Conservation (phyloP, 1,140 invertebrate species). For the Meloidogyne hapla region DNA sequence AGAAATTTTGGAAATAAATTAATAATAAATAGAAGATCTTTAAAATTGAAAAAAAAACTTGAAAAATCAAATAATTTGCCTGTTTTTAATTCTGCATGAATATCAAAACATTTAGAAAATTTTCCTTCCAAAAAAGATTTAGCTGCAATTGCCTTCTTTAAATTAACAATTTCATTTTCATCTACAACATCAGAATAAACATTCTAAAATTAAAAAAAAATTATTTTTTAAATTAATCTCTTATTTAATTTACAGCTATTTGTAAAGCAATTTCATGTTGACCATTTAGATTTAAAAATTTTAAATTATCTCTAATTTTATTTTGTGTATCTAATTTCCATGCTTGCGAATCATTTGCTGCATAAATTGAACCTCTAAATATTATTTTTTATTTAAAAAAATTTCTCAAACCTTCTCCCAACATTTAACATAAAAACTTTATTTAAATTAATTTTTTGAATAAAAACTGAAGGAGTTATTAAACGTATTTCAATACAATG, state of each 20-base stretch:
- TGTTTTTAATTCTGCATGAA: slow-evolving; percentile 41
- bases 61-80: slow-evolving; percentile 28
- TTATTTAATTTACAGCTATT: slow-evolving; percentile 40
- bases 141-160: slow-evolving; percentile 41
- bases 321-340: slow-evolving; percentile 38
- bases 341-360: slow-evolving; percentile 30
- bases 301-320: slow-evolving; percentile 36
- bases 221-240: neutral
- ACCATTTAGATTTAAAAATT: slow-evolving; percentile 35
- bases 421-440: slow-evolving; percentile 21
- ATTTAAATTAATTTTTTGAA: slow-evolving; percentile 38
- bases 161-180: slow-evolving; percentile 4
- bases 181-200: slow-evolving; percentile 6
- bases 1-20: slow-evolving; percentile 45
- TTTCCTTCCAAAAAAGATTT: slow-evolving; percentile 37
- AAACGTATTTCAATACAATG: slow-evolving; percentile 46
- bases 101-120: slow-evolving; percentile 46
- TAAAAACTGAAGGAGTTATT: slow-evolving; percentile 33
- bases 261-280: slow-evolving; percentile 46
- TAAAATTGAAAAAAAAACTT: neutral
- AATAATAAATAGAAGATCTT: slow-evolving; percentile 44
- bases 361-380: slow-evolving; percentile 29
- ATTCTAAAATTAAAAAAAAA: neutral
- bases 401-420: slow-evolving; percentile 32
- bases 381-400: slow-evolving; percentile 6